phyloP scores from a whole-genome alignment of 2,888 invertebrate genomes.

The Autographa pulchrina region DNA sequence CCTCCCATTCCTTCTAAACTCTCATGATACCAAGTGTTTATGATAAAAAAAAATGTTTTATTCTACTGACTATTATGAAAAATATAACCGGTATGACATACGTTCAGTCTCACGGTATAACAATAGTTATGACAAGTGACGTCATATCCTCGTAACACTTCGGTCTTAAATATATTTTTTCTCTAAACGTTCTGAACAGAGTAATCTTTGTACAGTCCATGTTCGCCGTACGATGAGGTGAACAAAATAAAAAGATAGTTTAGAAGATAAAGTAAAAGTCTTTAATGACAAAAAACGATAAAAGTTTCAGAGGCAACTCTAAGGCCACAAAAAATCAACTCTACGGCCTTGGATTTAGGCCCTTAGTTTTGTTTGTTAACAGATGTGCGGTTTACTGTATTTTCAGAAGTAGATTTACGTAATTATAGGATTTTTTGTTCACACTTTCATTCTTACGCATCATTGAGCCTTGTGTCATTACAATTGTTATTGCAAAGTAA shows the following conservation, averaged over 20 bases:
- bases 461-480: slow-evolving; percentile 11
- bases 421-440: slow-evolving; percentile 32
- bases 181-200: not conserved
- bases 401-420: slow-evolving; percentile 29
- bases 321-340: not conserved
- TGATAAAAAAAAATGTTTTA: slow-evolving; percentile 19
- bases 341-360: not conserved
- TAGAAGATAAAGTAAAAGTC: too few relatives aligned
- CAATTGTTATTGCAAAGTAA: not conserved
- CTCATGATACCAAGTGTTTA: slow-evolving; percentile 8
- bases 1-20: not conserved
- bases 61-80: slow-evolving; percentile 23
- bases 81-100: slow-evolving; percentile 44
- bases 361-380: not conserved
- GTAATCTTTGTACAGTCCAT: not conserved
- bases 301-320: too few relatives aligned
- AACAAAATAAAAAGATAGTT: too few relatives aligned
- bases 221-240: too few relatives aligned
- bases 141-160: slow-evolving; percentile 52
- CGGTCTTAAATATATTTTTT: slow-evolving; percentile 13
- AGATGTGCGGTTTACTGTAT: too few relatives aligned
- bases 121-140: slow-evolving; percentile 48
- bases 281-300: too few relatives aligned
- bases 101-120: slow-evolving; percentile 53
- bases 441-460: slow-evolving; percentile 24